Base-by-base conservation (phyloP, 1,140 invertebrate species). In the Chymomyza costata region DNA sequence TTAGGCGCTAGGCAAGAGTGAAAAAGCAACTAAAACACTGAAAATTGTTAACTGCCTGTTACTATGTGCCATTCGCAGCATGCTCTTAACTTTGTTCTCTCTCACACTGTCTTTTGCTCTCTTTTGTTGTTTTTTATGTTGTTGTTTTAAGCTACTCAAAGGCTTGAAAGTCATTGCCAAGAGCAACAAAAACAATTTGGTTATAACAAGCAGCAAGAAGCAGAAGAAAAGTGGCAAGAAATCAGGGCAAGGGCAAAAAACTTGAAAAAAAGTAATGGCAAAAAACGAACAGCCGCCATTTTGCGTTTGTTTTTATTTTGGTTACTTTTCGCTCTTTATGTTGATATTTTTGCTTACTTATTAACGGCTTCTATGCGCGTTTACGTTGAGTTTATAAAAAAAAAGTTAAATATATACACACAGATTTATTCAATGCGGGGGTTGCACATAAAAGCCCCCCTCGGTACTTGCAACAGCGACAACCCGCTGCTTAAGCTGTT, bases 311-410 rank as follows among this genome's bases (percentile, higher is more conserved):
- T 59, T 46, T 57, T 54, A 7, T 30, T 46, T 35, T 51, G 13
- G 16, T 28, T 14, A 2, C 41, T 7, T 56, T 60, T 37, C 47
- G 35, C 16, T 17, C 35, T 60, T 37, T 18, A 16, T 6, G 13
- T 11, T 19, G 2, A 28, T 40, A 44, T 59, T 68, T 65, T 45
- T 40, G 43, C 71, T 66, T 61, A 71, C 71, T 76, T 78, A 78
- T 78, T 76, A 76, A 78, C 71, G 66, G 57, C 58, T 53, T 63
- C 60, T n/a, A n/a, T n/a, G n/a, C n/a, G n/a, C n/a, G n/a, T n/a
- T n/a, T n/a, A n/a, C n/a, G n/a, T n/a, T n/a, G n/a, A n/a, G n/a
- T n/a, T n/a, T n/a, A n/a, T 53, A 25, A 25, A 25, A 25, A 3
- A 25, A 25, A 25, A 25, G 8, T 5, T 25, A 25, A 25, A 25